Conservation (phyloP, 2,797 vertebrate species). For the Parambassis ranga region DNA sequence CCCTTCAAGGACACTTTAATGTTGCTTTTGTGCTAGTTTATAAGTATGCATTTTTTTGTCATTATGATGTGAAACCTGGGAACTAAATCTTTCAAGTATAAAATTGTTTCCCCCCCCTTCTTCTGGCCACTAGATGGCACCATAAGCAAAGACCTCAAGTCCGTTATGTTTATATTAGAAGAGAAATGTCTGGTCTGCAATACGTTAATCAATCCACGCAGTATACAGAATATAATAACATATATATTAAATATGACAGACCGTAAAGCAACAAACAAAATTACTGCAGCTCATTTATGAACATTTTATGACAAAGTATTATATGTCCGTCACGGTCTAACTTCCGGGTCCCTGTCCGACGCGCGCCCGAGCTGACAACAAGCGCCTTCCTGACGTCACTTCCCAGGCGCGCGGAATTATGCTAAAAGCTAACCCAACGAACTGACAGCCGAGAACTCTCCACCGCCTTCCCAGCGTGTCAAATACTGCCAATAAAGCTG, state of each 20-base stretch:
- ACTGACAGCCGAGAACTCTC: background rate
- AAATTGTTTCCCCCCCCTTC: background rate
- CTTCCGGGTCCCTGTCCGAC: no score
- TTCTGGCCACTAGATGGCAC: conserved; percentile 11
- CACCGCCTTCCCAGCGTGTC: background rate
- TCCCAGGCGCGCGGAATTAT: conserved; percentile 56
- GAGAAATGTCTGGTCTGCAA: no score
- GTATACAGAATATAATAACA: no score
- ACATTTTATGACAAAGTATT: no score
- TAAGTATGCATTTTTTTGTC: background rate
- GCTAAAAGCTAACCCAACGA: conserved; percentile 42
- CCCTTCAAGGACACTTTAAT: background rate
- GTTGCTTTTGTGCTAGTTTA: background rate
- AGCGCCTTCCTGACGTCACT: conserved; percentile 57
- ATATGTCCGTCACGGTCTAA: no score
- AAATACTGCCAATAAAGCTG: background rate
- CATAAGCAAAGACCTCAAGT: no score
- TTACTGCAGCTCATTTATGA: no score
- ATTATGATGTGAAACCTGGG: background rate
- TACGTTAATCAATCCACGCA: no score
- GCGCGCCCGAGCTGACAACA: background rate
- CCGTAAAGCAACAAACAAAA: no score
- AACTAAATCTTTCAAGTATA: fast-evolving
- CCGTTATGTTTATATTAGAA: no score
- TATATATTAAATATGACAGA: no score